Percentiles rank a stretch among this genome's conserved stretches.
phyloP scores from a whole-genome alignment of 1,140 invertebrate genomes.

The Ips typographus region DNA sequence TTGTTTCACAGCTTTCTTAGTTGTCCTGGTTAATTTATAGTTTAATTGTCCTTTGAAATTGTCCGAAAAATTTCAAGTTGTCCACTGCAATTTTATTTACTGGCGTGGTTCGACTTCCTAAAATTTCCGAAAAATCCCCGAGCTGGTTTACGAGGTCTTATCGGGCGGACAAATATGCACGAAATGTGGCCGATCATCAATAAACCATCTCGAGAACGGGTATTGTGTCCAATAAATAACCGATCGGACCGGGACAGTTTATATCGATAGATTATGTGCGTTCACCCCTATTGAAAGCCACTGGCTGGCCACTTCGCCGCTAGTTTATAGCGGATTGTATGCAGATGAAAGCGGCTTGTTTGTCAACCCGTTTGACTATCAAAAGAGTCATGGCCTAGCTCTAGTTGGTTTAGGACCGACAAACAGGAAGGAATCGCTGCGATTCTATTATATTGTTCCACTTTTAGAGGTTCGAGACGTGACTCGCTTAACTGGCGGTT shows the following conservation, averaged over 20 bases:
- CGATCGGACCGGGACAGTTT: slow-evolving; percentile 5
- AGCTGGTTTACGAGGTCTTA: neutral
- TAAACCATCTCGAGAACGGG: neutral
- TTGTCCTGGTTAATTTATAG: no score
- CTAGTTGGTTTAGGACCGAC: no score
- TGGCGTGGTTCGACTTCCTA: slow-evolving; percentile 4
- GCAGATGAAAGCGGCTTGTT: slow-evolving; percentile 38
- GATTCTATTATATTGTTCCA: no score
- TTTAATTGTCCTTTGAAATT: no score
- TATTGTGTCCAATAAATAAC: slow-evolving; percentile 6
- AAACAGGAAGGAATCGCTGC: no score
- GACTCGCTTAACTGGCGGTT: no score
- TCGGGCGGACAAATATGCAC: neutral
- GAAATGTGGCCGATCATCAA: neutral
- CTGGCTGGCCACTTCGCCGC: neutral
- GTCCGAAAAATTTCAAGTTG: no score
- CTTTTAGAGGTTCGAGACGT: no score
- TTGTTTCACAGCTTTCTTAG: no score
- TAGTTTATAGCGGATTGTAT: slow-evolving; percentile 39
- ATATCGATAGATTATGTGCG: slow-evolving; percentile 16
- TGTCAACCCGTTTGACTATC: slow-evolving; percentile 25
- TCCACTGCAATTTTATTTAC: neutral
- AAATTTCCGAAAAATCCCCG: slow-evolving; percentile 6
- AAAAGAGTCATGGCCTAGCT: neutral
- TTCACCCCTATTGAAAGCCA: slow-evolving; percentile 11